These are phyloP conservation scores for Acipenser transmontanus DNA, from an alignment of 2,797 vertebrate genomes.

Conservation along the genomic window DNA sequence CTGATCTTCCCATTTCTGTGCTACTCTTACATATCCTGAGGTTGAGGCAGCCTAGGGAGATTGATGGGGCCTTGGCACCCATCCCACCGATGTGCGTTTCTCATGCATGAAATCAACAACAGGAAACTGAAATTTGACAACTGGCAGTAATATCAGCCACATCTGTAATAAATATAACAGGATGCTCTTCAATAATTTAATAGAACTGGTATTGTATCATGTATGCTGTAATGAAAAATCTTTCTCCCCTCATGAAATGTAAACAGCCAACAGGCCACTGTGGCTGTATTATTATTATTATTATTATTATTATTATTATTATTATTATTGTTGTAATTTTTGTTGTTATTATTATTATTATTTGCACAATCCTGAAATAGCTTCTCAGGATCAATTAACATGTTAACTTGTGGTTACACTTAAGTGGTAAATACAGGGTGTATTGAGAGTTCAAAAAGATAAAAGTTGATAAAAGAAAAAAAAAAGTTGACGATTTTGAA, in stretches of 20 bases:
- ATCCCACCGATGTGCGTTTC: slow-evolving; percentile 36
- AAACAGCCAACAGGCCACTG: neutral
- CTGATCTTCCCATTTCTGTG: slow-evolving; percentile 65
- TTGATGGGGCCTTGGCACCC: slow-evolving; percentile 43
- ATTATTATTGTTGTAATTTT: neutral
- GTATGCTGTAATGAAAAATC: slow-evolving; percentile 46
- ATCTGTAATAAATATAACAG: slow-evolving; percentile 55
- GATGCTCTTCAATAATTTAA: slow-evolving; percentile 51
- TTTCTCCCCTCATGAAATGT: slow-evolving; percentile 8
- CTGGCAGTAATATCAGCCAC: slow-evolving; percentile 44
- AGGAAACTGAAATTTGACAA: slow-evolving; percentile 54
- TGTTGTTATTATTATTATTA: neutral
- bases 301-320: neutral
- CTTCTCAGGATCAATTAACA: too few relatives aligned
- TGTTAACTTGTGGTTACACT: too few relatives aligned
- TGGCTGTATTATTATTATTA: neutral
- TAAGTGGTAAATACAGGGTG: too few relatives aligned
- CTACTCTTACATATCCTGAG: slow-evolving; percentile 54
- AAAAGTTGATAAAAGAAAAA: too few relatives aligned
- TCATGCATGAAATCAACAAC: slow-evolving; percentile 57
- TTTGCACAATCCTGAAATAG: neutral
- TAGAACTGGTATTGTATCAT: slow-evolving; percentile 24
- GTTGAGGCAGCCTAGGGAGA: slow-evolving; percentile 46
- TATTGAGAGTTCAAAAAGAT: too few relatives aligned
- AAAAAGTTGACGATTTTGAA: too few relatives aligned